Conservation (phyloP, 2,797 vertebrate genomes). For the Hipposideros larvatus region DNA sequence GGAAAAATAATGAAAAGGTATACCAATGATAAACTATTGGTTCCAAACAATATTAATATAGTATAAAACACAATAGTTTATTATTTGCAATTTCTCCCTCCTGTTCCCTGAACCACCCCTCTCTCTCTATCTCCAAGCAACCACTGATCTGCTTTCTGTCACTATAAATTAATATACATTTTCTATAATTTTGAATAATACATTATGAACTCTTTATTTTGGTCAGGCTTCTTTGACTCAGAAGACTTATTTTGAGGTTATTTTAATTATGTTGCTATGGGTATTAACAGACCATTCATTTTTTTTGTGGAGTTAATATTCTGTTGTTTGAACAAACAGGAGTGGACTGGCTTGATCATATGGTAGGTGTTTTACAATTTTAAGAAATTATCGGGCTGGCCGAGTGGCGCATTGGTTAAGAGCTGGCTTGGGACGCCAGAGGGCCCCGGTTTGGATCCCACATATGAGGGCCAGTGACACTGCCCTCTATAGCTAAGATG, state of each 20-base stretch:
- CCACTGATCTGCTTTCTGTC: neutral
- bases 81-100: neutral
- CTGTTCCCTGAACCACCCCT: neutral
- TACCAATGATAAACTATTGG: neutral
- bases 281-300: neutral
- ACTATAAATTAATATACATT: neutral
- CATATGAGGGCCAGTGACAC: no score
- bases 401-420: no score
- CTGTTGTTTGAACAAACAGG: neutral
- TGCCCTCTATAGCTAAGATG: no score
- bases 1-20: neutral
- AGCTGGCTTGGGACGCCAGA: no score
- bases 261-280: conserved; percentile 15
- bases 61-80: neutral
- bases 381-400: neutral
- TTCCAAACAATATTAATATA: neutral
- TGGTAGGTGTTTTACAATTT: neutral
- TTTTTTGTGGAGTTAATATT: neutral
- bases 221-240: conserved; percentile 9
- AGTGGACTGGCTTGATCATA: neutral
- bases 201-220: neutral
- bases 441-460: no score
- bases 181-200: neutral
- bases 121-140: neutral
- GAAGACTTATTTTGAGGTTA: neutral